A percentile compares a stretch with the other conserved stretches of the same genome.
These are phyloP conservation scores for Rhinella marina DNA, from an alignment of 2,797 vertebrate genomes.

Conservation along the genomic window DNA sequence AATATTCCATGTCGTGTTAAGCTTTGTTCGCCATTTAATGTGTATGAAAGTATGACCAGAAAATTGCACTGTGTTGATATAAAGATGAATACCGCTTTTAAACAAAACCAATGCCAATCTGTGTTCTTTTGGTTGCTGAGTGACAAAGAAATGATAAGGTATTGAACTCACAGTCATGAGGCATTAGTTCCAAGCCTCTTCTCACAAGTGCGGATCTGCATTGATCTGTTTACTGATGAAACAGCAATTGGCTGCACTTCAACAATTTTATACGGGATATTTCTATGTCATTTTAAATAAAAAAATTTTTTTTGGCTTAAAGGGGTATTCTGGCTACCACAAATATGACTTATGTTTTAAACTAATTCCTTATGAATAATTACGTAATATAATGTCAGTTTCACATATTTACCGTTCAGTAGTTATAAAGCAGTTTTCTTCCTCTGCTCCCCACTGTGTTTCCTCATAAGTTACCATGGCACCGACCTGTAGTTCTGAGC, in stretches of 20 bases:
- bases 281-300: conserved; percentile 5
- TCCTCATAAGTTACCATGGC: too few species aligned
- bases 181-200: conserved; percentile 1
- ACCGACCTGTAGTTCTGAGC: too few species aligned
- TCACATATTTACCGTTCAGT: too few species aligned
- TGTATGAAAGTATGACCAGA: background rate
- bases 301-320: too few species aligned
- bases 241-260: conserved; percentile 4
- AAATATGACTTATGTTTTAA: too few species aligned
- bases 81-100: background rate
- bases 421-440: too few species aligned
- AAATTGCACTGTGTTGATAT: background rate
- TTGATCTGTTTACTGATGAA: conserved; percentile 46
- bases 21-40: background rate
- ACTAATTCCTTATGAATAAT: too few species aligned
- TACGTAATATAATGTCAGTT: too few species aligned
- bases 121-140: conserved; percentile 4
- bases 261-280: background rate
- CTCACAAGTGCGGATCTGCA: background rate
- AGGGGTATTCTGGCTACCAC: too few species aligned
- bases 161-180: conserved; percentile 23
- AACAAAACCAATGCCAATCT: conserved; percentile 17
- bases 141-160: conserved; percentile 37
- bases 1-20: background rate
- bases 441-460: too few species aligned